Evolutionary conservation across 2,888 invertebrate genomes (phyloP).

Genomic region (Helobdella robusta): DNA sequence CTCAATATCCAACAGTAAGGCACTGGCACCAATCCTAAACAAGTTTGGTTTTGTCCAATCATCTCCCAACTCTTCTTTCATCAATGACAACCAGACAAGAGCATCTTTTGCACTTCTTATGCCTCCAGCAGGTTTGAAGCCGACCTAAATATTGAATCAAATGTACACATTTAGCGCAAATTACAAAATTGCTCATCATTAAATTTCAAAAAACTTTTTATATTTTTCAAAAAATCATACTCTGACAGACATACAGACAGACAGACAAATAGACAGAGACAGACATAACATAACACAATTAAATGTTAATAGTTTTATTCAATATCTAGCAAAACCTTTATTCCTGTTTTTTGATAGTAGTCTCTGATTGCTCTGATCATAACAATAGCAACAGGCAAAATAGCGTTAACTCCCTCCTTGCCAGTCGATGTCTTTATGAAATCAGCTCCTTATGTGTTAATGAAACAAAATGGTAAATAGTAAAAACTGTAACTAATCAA

Average conservation of each 20-base stretch:
- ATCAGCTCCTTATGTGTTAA: conserved; percentile 76
- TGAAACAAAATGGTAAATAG: too few species aligned
- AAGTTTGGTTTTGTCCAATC: conserved; percentile 70
- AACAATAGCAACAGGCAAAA: conserved; percentile 74
- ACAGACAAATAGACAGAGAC: too few species aligned
- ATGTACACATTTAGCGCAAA: not conserved
- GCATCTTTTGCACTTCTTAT: conserved; percentile 76
- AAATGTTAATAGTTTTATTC: not conserved
- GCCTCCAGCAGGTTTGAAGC: conserved; percentile 95
- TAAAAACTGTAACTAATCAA: too few species aligned
- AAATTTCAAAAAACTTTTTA: not conserved
- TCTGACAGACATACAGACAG: too few species aligned
- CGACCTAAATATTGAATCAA: conserved; percentile 59
- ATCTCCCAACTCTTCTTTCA: conserved; percentile 72
- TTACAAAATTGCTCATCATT: not conserved
- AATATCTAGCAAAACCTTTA: conserved; percentile 47
- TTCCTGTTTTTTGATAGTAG: conserved; percentile 63
- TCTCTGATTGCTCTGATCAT: conserved; percentile 83
- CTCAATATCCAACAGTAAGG: conserved; percentile 70
- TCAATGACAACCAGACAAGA: conserved; percentile 72
- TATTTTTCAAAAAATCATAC: not conserved
- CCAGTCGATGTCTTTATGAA: conserved; percentile 97
- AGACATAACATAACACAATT: not conserved
- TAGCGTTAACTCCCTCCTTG: conserved; percentile 89
- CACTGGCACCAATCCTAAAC: conserved; percentile 90